These are phyloP conservation scores for Oryzias sinensis DNA, from an alignment of 2,797 vertebrate genomes.

Conservation along the genomic window DNA sequence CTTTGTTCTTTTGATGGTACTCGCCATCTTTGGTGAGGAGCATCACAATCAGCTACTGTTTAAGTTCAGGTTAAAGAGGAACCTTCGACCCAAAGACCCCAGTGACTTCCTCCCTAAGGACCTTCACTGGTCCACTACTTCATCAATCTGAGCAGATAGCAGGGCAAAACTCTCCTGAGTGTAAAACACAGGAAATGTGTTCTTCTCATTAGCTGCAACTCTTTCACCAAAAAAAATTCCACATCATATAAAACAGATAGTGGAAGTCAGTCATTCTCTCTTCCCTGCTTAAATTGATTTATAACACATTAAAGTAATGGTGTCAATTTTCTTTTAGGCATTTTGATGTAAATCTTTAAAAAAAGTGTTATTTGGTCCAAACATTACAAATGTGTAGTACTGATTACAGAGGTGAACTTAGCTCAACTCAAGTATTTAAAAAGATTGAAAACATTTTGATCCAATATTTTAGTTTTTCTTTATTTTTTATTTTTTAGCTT, in stretches of 20 bases:
- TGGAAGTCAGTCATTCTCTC: conserved; percentile 36
- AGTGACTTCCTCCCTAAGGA: neutral
- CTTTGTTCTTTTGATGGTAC: neutral
- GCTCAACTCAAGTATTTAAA: too few species aligned
- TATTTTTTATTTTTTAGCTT: too few species aligned
- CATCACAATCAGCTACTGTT: neutral
- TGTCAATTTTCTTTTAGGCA: too few species aligned
- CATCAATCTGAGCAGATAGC: conserved; percentile 21
- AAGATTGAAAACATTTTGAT: too few species aligned
- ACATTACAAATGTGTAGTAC: too few species aligned
- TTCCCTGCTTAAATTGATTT: neutral
- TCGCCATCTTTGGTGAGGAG: too few species aligned
- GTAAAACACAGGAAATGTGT: conserved; percentile 64
- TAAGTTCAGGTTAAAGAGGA: neutral
- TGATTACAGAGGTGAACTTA: too few species aligned
- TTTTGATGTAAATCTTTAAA: too few species aligned
- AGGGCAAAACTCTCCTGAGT: conserved; percentile 34
- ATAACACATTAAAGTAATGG: too few species aligned
- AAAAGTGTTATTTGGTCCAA: too few species aligned
- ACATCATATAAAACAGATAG: conserved; percentile 43
- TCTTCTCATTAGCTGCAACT: conserved; percentile 68
- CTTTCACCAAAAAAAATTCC: conserved; percentile 69
- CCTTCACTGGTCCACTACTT: neutral
- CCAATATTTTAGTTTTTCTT: too few species aligned
- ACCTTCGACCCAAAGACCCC: conserved; percentile 11